These are phyloP conservation scores for Girardinichthys multiradiatus DNA, from an alignment of 2,113 vertebrate species.

Conservation along the genomic window DNA sequence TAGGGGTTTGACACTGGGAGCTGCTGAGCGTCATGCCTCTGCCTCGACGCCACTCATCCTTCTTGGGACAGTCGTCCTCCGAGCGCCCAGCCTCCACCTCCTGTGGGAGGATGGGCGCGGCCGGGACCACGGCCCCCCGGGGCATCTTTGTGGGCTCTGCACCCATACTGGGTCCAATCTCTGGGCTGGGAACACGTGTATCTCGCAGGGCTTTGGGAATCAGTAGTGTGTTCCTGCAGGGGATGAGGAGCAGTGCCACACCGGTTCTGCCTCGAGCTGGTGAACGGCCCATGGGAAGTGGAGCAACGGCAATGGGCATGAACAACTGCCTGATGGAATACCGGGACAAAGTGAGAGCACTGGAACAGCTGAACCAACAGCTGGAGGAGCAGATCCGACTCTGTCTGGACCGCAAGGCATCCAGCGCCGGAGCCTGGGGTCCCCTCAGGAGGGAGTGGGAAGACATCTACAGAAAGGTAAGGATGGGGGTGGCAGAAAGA, in stretches of 20 bases:
- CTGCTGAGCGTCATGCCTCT: slow-evolving; percentile 81
- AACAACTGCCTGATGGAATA: slow-evolving; percentile 90
- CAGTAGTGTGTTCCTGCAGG: slow-evolving; percentile 93
- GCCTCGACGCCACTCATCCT: slow-evolving; percentile 85
- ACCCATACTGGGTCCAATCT: slow-evolving; percentile 63
- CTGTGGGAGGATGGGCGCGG: slow-evolving; percentile 51
- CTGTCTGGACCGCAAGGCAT: slow-evolving; percentile 86
- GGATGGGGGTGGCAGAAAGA: too few relatives aligned
- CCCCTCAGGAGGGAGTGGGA: slow-evolving; percentile 85
- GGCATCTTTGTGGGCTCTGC: slow-evolving; percentile 84
- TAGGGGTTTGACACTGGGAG: slow-evolving; percentile 64
- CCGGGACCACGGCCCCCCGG: slow-evolving; percentile 52
- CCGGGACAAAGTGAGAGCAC: slow-evolving; percentile 88
- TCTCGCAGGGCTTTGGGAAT: slow-evolving; percentile 92
- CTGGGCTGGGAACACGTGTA: slow-evolving; percentile 85
- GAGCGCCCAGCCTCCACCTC: slow-evolving; percentile 67
- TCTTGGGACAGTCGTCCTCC: slow-evolving; percentile 81
- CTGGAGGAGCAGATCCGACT: slow-evolving; percentile 89
- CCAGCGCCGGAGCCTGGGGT: slow-evolving; percentile 82
- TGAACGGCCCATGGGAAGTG: slow-evolving; percentile 68
- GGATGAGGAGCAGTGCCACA: slow-evolving; percentile 83
- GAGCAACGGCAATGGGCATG: slow-evolving; percentile 77
- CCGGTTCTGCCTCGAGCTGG: slow-evolving; percentile 74
- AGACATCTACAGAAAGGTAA: slow-evolving; percentile 84
- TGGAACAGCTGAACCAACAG: slow-evolving; percentile 90